These are phyloP conservation scores for Eupithecia subfuscata DNA, from an alignment of 2,888 invertebrate species.

Conservation along the genomic window DNA sequence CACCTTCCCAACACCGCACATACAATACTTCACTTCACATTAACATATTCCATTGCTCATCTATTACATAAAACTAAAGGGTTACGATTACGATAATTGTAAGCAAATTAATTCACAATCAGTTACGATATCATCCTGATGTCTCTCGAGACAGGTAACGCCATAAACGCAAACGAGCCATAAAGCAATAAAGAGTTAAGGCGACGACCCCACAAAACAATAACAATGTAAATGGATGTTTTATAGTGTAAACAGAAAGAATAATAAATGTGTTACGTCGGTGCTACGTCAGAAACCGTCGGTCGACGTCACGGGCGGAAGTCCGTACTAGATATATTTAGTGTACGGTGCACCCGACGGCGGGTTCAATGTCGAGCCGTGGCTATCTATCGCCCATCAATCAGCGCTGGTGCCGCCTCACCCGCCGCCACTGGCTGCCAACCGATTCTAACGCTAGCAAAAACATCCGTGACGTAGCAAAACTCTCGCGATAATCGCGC, in stretches of 20 bases:
- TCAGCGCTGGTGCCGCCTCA: constrained; percentile 58
- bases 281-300: constrained; percentile 70
- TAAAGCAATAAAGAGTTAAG: constrained; percentile 78
- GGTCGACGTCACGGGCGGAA: constrained; percentile 79
- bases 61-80: constrained; percentile 13
- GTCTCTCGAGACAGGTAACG: constrained; percentile 48
- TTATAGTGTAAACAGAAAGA: constrained; percentile 81
- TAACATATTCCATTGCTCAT: constrained; percentile 26
- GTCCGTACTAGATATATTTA: constrained; percentile 79
- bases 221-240: constrained; percentile 77
- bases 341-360: constrained; percentile 56
- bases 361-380: constrained; percentile 81
- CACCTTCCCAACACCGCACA: constrained; percentile 42
- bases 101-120: constrained; percentile 43
- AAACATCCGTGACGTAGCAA: constrained; percentile 35
- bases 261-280: constrained; percentile 75
- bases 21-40: constrained; percentile 15
- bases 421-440: constrained; percentile 9
- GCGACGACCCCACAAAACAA: constrained; percentile 76
- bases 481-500: constrained; percentile 51
- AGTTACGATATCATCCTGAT: constrained; percentile 40
- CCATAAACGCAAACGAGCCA: constrained; percentile 63
- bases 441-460: constrained; percentile 26
- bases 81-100: constrained; percentile 31
- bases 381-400: constrained; percentile 81